These are phyloP conservation scores for Pseudomyrmex pallidus DNA, from an alignment of 1,140 invertebrate genomes.

Conservation along the genomic window DNA sequence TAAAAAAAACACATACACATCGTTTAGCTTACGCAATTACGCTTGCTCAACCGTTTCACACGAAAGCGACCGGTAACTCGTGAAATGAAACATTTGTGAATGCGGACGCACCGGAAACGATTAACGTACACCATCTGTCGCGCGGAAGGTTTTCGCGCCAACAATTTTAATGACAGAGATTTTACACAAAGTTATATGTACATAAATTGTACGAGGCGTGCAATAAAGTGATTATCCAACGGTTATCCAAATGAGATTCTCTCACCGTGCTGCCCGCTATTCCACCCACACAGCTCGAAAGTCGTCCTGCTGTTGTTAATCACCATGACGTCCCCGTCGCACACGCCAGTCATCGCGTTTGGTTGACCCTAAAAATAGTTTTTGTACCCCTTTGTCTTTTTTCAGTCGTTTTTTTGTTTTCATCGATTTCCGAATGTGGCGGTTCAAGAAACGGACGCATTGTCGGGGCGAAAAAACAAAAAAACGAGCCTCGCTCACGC, in stretches of 20 bases:
- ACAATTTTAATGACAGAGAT: neutral
- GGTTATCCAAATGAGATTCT: neutral
- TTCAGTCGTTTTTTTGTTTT: neutral
- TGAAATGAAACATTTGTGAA: too few species aligned
- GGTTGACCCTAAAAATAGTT: constrained; percentile 89
- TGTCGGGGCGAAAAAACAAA: too few species aligned
- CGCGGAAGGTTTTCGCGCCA: too few species aligned
- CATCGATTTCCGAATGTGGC: neutral
- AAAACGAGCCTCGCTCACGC: neutral
- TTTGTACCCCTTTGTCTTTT: neutral
- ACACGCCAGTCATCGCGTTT: constrained; percentile 91
- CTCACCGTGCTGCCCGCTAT: constrained; percentile 93
- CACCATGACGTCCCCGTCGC: constrained; percentile 90
- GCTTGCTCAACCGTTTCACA: too few species aligned
- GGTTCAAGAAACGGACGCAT: neutral
- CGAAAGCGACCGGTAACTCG: too few species aligned
- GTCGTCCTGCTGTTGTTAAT: constrained; percentile 86
- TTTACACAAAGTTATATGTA: too few species aligned
- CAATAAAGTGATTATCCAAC: neutral
- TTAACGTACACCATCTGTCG: too few species aligned
- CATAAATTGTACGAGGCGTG: neutral
- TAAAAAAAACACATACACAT: too few species aligned
- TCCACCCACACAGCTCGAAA: constrained; percentile 91
- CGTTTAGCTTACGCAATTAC: too few species aligned
- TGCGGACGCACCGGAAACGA: too few species aligned